phyloP scores from a whole-genome alignment of 2,113 vertebrate genomes.

The Vombatus ursinus region DNA sequence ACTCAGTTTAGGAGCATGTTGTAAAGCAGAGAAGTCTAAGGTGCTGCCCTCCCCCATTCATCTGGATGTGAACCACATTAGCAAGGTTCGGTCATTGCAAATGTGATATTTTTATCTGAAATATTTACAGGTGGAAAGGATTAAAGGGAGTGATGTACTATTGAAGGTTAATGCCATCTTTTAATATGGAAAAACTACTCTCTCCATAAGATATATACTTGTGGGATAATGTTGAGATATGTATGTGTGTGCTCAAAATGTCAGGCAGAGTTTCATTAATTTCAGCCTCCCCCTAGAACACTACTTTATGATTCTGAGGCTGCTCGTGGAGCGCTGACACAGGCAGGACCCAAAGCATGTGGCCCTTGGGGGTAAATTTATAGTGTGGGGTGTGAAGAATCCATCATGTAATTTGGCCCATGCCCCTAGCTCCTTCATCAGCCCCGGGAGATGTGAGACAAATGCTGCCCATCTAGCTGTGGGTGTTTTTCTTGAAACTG shows the following conservation, averaged over 20 bases:
- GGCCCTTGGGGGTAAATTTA: slow-evolving; percentile 69
- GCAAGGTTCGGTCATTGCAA: slow-evolving; percentile 49
- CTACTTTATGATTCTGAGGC: slow-evolving; percentile 75
- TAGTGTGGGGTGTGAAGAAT: slow-evolving; percentile 63
- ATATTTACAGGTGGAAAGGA: slow-evolving; percentile 84
- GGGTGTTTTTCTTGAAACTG: neutral
- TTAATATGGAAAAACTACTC: slow-evolving; percentile 87
- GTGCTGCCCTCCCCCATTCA: neutral
- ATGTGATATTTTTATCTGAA: slow-evolving; percentile 80
- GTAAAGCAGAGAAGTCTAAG: slow-evolving; percentile 46
- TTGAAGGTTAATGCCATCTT: slow-evolving; percentile 86
- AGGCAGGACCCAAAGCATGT: slow-evolving; percentile 52
- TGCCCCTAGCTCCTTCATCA: slow-evolving; percentile 33
- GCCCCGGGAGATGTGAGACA: slow-evolving; percentile 54
- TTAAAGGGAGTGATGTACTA: slow-evolving; percentile 79
- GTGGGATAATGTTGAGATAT: slow-evolving; percentile 86
- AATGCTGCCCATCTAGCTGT: neutral
- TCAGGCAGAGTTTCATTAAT: slow-evolving; percentile 85
- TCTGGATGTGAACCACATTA: slow-evolving; percentile 54
- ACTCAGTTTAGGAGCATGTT: slow-evolving; percentile 43
- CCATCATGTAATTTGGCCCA: slow-evolving; percentile 66
- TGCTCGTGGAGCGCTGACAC: slow-evolving; percentile 70
- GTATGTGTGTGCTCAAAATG: slow-evolving; percentile 84
- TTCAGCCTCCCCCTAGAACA: slow-evolving; percentile 80
- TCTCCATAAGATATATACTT: slow-evolving; percentile 82